A percentile compares a stretch with the other conserved stretches of the same genome.
phyloP scores from a whole-genome alignment of 2,797 vertebrate genomes.

The Clarias platycephalus region DNA sequence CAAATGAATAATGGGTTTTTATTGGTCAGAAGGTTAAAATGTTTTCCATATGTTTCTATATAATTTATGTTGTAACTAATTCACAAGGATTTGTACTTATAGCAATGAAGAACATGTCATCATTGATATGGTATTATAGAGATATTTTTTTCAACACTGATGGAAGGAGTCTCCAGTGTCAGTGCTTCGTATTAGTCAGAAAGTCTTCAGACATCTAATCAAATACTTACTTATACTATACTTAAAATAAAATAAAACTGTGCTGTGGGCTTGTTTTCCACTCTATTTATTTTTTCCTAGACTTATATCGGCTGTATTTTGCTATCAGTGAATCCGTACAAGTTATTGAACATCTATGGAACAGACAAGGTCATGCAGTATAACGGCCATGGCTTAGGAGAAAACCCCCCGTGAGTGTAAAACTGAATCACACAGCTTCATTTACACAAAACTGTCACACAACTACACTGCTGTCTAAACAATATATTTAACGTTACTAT shows the following conservation, averaged over 20 bases:
- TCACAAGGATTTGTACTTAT: not conserved
- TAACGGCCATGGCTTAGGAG: conserved; percentile 82
- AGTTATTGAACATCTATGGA: conserved; percentile 89
- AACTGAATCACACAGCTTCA: not conserved
- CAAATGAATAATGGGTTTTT: not conserved
- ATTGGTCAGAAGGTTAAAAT: not conserved
- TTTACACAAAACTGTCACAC: not conserved
- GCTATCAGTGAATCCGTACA: conserved; percentile 91
- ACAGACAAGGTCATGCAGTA: conserved; percentile 90
- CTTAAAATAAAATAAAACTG: not conserved
- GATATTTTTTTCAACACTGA: not conserved
- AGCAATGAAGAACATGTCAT: not conserved
- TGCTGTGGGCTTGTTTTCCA: not conserved
- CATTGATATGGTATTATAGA: not conserved
- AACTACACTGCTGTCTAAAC: not conserved
- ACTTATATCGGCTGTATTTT: conserved; percentile 97
- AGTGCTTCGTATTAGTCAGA: not conserved
- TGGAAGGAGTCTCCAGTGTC: conserved; percentile 5
- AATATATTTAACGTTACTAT: no score
- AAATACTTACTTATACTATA: not conserved
- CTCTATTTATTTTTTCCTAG: conserved; percentile 65
- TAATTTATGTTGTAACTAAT: not conserved
- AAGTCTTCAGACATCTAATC: not conserved
- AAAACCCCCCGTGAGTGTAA: conserved; percentile 92
- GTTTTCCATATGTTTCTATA: not conserved